phyloP scores from a whole-genome alignment of 2,888 invertebrate genomes.

The Rhagonycha fulva region DNA sequence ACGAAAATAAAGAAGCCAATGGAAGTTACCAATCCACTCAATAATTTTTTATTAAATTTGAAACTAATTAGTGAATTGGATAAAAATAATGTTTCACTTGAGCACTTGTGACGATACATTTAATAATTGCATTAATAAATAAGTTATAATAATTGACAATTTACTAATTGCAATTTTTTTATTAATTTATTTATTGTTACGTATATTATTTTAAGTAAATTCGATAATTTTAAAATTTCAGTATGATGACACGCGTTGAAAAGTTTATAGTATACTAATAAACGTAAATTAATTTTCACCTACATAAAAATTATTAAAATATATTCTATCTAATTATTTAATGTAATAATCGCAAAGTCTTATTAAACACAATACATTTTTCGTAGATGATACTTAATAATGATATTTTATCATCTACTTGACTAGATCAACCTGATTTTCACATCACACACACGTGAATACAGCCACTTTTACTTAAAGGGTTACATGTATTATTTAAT shows the following conservation, averaged over 20 bases:
- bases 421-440: constrained; percentile 30
- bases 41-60: neutral
- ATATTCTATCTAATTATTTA: constrained; percentile 2
- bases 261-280: neutral
- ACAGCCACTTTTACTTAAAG: constrained; percentile 11
- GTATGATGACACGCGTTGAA: neutral
- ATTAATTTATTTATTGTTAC: neutral
- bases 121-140: neutral
- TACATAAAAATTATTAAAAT: neutral
- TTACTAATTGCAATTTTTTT: neutral
- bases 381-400: constrained; percentile 7
- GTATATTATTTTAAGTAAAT: neutral
- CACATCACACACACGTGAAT: constrained; percentile 22
- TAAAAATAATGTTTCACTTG: neutral
- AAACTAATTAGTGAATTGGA: neutral
- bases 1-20: neutral
- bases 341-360: constrained; percentile 8
- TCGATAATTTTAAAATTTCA: neutral
- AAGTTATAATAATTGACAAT: neutral
- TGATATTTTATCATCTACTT: constrained; percentile 17
- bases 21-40: neutral
- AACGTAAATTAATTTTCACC: neutral
- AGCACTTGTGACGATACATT: neutral
- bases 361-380: constrained; percentile 3
- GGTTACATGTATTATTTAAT: neutral